phyloP scores from a whole-genome alignment of 2,888 invertebrate species.

The Clepsis dumicolana region DNA sequence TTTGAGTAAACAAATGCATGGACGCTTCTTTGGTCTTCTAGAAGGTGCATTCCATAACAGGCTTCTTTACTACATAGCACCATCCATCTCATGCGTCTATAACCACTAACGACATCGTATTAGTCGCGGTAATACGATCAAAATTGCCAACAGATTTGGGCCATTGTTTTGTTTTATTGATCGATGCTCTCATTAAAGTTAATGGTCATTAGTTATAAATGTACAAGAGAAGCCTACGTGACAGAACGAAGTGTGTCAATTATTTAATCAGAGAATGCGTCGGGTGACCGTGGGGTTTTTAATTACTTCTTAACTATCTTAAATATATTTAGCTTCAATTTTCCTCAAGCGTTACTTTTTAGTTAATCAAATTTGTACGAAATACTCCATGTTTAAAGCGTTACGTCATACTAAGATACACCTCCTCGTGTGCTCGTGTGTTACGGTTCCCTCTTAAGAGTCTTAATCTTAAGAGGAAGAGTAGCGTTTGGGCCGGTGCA shows the following conservation, averaged over 20 bases:
- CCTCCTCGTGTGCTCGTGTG: no score
- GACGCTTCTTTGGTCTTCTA: not conserved
- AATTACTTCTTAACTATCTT: slow-evolving; percentile 67
- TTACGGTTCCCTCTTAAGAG: no score
- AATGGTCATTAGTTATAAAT: slow-evolving; percentile 57
- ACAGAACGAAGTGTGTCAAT: slow-evolving; percentile 75
- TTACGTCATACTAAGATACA: no score
- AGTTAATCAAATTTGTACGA: not conserved
- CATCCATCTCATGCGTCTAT: slow-evolving; percentile 56
- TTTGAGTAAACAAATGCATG: not conserved
- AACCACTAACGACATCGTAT: slow-evolving; percentile 54
- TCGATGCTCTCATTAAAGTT: slow-evolving; percentile 64
- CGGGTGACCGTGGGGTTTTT: slow-evolving; percentile 55
- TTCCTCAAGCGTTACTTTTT: slow-evolving; percentile 60
- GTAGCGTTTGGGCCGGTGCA: no score
- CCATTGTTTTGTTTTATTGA: slow-evolving; percentile 64
- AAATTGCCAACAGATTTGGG: slow-evolving; percentile 66
- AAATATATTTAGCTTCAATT: slow-evolving; percentile 59
- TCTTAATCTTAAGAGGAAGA: no score
- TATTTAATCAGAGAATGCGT: slow-evolving; percentile 53
- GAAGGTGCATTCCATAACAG: not conserved
- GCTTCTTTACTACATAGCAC: slow-evolving; percentile 52
- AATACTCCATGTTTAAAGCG: not conserved
- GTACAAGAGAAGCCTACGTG: slow-evolving; percentile 69
- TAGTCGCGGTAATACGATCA: slow-evolving; percentile 56